These are phyloP conservation scores for Epizoanthus stellaris DNA, from an alignment of 92 coral and sea anemone genomes.

Conservation along the genomic window DNA sequence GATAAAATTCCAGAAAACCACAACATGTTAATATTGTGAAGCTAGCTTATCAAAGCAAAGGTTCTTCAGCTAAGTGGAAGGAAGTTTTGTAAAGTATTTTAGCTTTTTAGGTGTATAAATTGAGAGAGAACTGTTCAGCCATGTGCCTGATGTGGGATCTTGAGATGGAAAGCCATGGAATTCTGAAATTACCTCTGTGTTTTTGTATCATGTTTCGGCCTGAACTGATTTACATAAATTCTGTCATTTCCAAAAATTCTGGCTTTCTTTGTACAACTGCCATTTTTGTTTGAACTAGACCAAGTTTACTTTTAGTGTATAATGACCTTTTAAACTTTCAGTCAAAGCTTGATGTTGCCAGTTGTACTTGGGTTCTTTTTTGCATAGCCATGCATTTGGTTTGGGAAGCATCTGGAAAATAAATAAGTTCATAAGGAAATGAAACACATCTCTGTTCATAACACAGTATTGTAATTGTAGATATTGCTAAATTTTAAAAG, in stretches of 20 bases:
- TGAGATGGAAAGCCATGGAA: constrained; percentile 1
- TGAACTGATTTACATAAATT: neutral
- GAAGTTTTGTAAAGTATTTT: neutral
- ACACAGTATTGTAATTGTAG: neutral
- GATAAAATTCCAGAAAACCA: neutral
- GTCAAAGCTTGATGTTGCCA: neutral
- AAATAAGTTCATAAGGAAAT: neutral
- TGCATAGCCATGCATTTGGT: neutral
- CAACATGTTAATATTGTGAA: constrained; percentile 13
- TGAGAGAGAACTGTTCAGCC: neutral
- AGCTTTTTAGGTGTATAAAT: neutral
- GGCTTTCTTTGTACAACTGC: constrained; percentile 15
- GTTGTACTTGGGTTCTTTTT: neutral
- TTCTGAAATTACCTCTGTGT: neutral
- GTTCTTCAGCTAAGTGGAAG: constrained; percentile 3
- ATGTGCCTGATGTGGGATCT: neutral
- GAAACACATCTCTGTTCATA: neutral
- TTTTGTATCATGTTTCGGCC: constrained; percentile 3
- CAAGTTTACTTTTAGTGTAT: neutral
- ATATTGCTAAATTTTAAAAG: neutral
- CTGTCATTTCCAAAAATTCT: neutral
- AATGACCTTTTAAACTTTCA: neutral
- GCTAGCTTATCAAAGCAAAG: neutral
- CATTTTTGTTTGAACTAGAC: constrained; percentile 20
- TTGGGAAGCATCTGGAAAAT: neutral